Evolutionary conservation across 2,113 vertebrate species (phyloP).

Genomic region (Dicerorhinus sumatrensis): DNA sequence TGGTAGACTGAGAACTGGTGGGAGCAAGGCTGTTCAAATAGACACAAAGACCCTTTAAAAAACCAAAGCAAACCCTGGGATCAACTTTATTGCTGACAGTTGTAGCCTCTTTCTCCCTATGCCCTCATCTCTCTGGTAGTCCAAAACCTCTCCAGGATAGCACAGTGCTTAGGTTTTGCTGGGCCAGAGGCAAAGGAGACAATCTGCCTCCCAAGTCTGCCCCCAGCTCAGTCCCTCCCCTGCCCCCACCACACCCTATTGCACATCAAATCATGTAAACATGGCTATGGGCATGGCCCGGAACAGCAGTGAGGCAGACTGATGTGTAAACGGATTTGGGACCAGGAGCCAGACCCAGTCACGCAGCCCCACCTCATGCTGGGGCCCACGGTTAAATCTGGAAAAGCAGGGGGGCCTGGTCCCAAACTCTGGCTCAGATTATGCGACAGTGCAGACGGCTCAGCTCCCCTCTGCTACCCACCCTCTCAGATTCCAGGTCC

Average conservation of each 20-base stretch:
- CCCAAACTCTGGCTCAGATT: slow-evolving; percentile 83
- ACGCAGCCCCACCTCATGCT: slow-evolving; percentile 1
- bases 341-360: slow-evolving; percentile 46
- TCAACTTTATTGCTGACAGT: slow-evolving; percentile 81
- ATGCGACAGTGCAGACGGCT: slow-evolving; percentile 77
- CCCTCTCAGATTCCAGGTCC: slow-evolving; percentile 59
- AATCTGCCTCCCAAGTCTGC: background rate
- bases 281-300: slow-evolving; percentile 62
- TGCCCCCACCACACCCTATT: slow-evolving; percentile 72
- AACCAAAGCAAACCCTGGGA: slow-evolving; percentile 71
- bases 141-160: slow-evolving; percentile 58
- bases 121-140: slow-evolving; percentile 40
- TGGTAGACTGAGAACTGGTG: background rate
- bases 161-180: slow-evolving; percentile 73
- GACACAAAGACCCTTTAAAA: slow-evolving; percentile 64
- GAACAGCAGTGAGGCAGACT: slow-evolving; percentile 78
- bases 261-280: slow-evolving; percentile 78
- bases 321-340: slow-evolving; percentile 73
- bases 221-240: background rate
- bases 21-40: background rate
- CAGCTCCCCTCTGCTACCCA: slow-evolving; percentile 59
- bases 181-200: slow-evolving; percentile 55
- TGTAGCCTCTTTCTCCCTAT: slow-evolving; percentile 33
- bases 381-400: slow-evolving; percentile 57
- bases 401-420: slow-evolving; percentile 59